A percentile compares a stretch with the other conserved stretches of the same genome.
Evolutionary conservation across 2,113 vertebrate genomes (phyloP).

Genomic region (Odontesthes bonariensis): DNA sequence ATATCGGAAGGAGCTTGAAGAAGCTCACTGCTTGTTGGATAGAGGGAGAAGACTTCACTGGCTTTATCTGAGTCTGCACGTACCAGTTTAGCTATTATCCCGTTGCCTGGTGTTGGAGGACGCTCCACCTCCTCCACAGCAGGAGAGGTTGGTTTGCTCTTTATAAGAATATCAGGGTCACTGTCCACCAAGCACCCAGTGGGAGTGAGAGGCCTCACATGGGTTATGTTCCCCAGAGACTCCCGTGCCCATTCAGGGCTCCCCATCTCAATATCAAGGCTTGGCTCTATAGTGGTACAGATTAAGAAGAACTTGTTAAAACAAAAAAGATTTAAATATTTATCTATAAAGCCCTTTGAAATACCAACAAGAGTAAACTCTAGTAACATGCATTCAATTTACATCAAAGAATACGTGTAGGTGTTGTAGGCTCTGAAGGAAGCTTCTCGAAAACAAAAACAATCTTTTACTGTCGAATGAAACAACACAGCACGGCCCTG

Average conservation of each 20-base stretch:
- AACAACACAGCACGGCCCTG: not conserved
- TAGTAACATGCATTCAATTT: not conserved
- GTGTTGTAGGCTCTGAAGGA: too few species aligned
- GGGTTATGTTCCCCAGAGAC: slow-evolving; percentile 65
- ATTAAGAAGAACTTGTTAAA: slow-evolving; percentile 28
- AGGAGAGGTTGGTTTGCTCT: slow-evolving; percentile 76
- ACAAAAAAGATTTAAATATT: not conserved
- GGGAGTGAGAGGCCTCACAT: slow-evolving; percentile 80
- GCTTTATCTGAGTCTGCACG: slow-evolving; percentile 66
- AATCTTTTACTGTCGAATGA: too few species aligned
- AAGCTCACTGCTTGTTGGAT: slow-evolving; percentile 44
- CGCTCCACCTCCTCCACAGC: slow-evolving; percentile 81
- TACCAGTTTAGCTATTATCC: slow-evolving; percentile 76
- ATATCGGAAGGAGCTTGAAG: slow-evolving; percentile 7
- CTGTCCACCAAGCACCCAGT: slow-evolving; percentile 80
- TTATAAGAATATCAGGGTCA: slow-evolving; percentile 77
- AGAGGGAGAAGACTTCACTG: slow-evolving; percentile 62
- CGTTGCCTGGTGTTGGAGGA: slow-evolving; percentile 86
- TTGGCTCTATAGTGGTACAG: slow-evolving; percentile 47
- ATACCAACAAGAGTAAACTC: not conserved
- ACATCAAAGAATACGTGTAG: not conserved
- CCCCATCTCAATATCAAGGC: slow-evolving; percentile 75
- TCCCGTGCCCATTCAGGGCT: slow-evolving; percentile 67
- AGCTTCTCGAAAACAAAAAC: not conserved
- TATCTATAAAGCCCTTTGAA: not conserved